Conservation (phyloP, 1,140 invertebrate genomes). For the Drosophila malerkotliana region DNA sequence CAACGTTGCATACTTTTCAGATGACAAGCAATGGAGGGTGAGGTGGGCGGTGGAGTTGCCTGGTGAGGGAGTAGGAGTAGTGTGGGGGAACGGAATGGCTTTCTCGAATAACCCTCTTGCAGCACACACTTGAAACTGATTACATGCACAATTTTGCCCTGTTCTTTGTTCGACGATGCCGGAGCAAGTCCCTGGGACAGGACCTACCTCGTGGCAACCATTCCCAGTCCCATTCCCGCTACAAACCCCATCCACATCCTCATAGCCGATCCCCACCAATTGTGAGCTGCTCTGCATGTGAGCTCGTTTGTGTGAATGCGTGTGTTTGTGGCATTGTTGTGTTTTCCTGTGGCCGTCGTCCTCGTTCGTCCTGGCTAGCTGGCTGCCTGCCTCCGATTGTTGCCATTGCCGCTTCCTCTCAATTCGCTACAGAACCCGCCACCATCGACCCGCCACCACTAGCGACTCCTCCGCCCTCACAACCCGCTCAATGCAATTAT, state of each 20-base stretch:
- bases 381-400: slow-evolving; percentile 64
- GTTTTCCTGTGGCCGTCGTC: slow-evolving; percentile 44
- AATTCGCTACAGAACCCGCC: slow-evolving; percentile 25
- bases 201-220: slow-evolving; percentile 14
- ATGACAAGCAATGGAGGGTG: slow-evolving; percentile 54
- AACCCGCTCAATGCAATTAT: slow-evolving; percentile 71
- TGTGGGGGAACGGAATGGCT: slow-evolving; percentile 61
- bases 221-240: slow-evolving; percentile 16
- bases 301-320: slow-evolving; percentile 5
- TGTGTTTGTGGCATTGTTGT: slow-evolving; percentile 60
- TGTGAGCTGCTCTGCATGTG: slow-evolving; percentile 46
- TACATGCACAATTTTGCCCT: slow-evolving; percentile 80
- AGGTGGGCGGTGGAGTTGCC: not conserved
- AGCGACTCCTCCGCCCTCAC: not conserved
- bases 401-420: slow-evolving; percentile 72
- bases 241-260: slow-evolving; percentile 7
- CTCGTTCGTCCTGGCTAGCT: slow-evolving; percentile 43
- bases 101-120: slow-evolving; percentile 62
- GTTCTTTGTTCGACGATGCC: slow-evolving; percentile 69
- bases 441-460: slow-evolving; percentile 7
- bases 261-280: slow-evolving; percentile 29
- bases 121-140: slow-evolving; percentile 73
- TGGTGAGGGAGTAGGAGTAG: slow-evolving; percentile 1
- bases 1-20: slow-evolving; percentile 78
- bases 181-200: slow-evolving; percentile 42